phyloP scores from a whole-genome alignment of 2,888 invertebrate genomes.

The Orthosia gothica region DNA sequence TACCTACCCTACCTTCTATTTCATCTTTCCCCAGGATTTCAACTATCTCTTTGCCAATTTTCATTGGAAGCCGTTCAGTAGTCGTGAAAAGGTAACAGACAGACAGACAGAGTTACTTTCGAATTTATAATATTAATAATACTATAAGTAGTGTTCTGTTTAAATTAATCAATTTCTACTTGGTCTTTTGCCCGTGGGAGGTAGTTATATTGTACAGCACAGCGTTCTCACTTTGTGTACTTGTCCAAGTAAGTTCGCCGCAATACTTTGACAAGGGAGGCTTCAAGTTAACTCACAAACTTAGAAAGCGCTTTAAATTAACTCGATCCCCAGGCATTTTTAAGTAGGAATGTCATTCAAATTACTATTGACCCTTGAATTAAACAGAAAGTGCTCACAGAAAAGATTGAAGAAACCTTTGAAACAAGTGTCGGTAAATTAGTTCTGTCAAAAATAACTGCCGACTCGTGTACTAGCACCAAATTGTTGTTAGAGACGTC shows the following conservation, averaged over 20 bases:
- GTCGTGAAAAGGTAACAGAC: no score
- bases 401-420: neutral
- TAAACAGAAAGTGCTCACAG: neutral
- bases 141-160: neutral
- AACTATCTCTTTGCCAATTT: no score
- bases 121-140: neutral
- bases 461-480: constrained; percentile 40
- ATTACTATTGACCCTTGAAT: neutral
- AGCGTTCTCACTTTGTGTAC: constrained; percentile 11
- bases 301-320: constrained; percentile 16
- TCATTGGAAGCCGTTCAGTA: no score
- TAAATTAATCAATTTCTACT: no score
- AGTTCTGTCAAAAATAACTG: neutral
- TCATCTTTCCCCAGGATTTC: no score
- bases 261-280: constrained; percentile 39
- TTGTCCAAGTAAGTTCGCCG: constrained; percentile 48
- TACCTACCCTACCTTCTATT: no score
- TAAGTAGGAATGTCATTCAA: neutral
- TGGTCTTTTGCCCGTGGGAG: neutral
- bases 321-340: neutral
- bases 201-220: constrained; percentile 11
- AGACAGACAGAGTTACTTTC: no score
- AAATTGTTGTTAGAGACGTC: constrained; percentile 17
- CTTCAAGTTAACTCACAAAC: constrained; percentile 21
- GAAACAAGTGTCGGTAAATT: neutral